phyloP scores from a whole-genome alignment of 2,888 invertebrate genomes.

The Notodonta dromedarius region DNA sequence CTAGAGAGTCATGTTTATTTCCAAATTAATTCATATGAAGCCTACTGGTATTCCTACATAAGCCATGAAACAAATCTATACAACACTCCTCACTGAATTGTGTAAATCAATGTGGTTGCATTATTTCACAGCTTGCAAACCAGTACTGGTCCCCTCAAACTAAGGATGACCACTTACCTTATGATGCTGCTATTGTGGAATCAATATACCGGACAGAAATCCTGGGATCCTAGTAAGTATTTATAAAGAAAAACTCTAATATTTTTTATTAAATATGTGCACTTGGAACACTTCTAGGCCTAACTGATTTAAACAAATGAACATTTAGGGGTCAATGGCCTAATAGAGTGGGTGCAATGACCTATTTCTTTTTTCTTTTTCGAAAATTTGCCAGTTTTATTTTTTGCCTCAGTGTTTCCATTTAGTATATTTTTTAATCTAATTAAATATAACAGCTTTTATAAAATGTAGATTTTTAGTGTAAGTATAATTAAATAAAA shows the following conservation, averaged over 20 bases:
- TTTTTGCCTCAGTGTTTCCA: constrained; percentile 26
- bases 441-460: background rate
- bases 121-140: constrained; percentile 89
- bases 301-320: constrained; percentile 74
- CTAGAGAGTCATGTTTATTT: constrained; percentile 35
- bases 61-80: constrained; percentile 64
- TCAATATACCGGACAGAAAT: constrained; percentile 96
- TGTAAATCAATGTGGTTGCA: constrained; percentile 70
- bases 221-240: constrained; percentile 89
- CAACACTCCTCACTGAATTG: constrained; percentile 74
- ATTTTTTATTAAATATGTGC: constrained; percentile 21
- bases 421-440: constrained; percentile 13
- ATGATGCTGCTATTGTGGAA: constrained; percentile 91
- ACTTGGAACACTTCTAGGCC: constrained; percentile 57
- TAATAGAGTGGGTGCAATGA: constrained; percentile 70
- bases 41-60: constrained; percentile 67
- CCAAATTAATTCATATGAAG: constrained; percentile 41
- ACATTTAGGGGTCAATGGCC: constrained; percentile 68
- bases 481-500: background rate
- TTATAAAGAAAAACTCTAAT: constrained; percentile 17
- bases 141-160: constrained; percentile 97
- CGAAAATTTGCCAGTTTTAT: constrained; percentile 48
- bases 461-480: background rate
- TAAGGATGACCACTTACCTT: constrained; percentile 87
- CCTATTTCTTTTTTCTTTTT: constrained; percentile 66